Base-by-base conservation (phyloP, 1,140 invertebrate genomes). In the Orussus abietinus region DNA sequence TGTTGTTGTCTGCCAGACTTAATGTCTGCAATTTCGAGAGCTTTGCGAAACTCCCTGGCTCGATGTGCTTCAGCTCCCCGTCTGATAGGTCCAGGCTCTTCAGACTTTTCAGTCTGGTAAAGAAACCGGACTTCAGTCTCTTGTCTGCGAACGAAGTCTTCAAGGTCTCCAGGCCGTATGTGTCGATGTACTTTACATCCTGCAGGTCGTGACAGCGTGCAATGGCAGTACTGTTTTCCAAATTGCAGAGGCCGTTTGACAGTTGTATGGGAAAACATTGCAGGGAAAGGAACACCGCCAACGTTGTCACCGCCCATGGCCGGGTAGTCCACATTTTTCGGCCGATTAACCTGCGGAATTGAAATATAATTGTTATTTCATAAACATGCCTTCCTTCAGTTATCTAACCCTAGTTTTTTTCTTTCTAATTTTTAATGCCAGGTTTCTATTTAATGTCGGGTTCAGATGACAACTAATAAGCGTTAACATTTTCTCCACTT, bases 31-130 rank as follows among this genome's bases (percentile, higher is more conserved):
- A 21, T 2, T 55, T 47, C 4, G 4, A 42, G 13, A 74, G 21
- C 6, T 46, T 32, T 4, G 22, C 21, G 18, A 74, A 70, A 12
- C 36, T 49, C 5, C 46, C 55, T 3, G 57, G 40, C 5, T 66
- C 42, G 30, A 74, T 62, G 9, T 25, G 41, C 6, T 55, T 48
- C 1, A 74, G 38, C 10, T 33, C 14, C 5, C 66, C 61, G 5
- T 44, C 38, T 0, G 68, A 70, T 1, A 74, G 34, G 17, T 72
- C 64, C 10, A 74, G 36, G 21, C 65, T 50, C 7, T 40, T 58
- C 1, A 74, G 42, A 21, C 35, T 60, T 2, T 44, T 49, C 9
- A 72, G 39, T 6, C 62, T 62, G 3, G 11, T 12, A 17, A 74
- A 64, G 4, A 45, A 30, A 2, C 35, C 48, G 0, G 44, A 29